A percentile compares a stretch with the other conserved stretches of the same genome.
phyloP scores from a whole-genome alignment of 2,797 vertebrate species.

The Hypotaenidia philippensis region DNA sequence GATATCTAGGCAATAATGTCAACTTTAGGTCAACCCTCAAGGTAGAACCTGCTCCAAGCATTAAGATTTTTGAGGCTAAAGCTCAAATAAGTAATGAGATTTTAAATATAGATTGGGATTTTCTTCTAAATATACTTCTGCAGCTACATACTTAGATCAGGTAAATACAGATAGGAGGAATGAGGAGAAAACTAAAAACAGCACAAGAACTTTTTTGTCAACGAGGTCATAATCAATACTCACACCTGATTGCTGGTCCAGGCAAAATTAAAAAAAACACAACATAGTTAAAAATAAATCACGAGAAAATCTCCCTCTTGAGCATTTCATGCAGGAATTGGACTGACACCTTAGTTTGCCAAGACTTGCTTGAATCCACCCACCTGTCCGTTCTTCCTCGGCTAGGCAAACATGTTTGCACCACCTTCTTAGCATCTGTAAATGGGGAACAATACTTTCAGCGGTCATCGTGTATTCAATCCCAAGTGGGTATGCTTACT shows the following conservation, averaged over 20 bases:
- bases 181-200: not conserved
- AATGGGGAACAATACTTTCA: not conserved
- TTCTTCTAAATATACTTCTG: not conserved
- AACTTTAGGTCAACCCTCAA: not conserved
- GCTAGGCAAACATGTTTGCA: not conserved
- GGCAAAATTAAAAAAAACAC: accelerated
- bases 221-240: not conserved
- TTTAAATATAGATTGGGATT: not conserved
- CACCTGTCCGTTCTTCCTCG: not conserved
- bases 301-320: not conserved
- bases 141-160: not conserved
- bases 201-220: not conserved
- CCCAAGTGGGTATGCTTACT: not conserved
- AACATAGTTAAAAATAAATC: not conserved
- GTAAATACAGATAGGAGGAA: not conserved
- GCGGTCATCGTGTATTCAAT: not conserved
- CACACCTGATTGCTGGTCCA: not conserved
- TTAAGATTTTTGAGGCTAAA: not conserved
- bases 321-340: not conserved
- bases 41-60: not conserved
- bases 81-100: not conserved
- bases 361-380: not conserved
- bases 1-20: not conserved
- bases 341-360: accelerated
- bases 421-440: not conserved